Evolutionary conservation across 2,797 vertebrate species (phyloP), one percentile per base, ranked within the genome.

Genomic region (Alectoris magna): DNA sequence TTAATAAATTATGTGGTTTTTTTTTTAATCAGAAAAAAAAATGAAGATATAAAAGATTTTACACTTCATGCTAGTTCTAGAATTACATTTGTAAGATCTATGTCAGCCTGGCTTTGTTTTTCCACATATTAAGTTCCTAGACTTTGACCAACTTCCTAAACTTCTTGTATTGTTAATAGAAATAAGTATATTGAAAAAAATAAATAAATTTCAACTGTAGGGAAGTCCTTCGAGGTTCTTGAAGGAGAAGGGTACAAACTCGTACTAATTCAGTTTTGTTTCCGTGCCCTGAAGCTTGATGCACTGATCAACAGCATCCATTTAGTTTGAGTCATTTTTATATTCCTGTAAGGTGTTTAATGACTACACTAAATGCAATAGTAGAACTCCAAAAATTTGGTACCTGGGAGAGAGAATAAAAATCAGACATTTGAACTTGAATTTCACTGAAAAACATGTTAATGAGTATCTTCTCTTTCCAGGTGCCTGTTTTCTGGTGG

Each of bases 1-100:
- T 93, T 70, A 87, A 36, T 53, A 24, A 48, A 87, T 71, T 79
- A 53, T 89, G 94, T 91, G 88, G 81, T 87, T 69, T 67, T 84
- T 83, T 87, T 83, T 26, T 41, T 91, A 88, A 88, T 44, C 34
- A 34, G 34, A 34, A 34, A 34, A 34, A 34, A 34, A 34, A 34
- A 34, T 34, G 34, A 34, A 34, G 34, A 34, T 34, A 41, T 64
- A 80, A 66, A 44, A 55, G 83, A 76, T 78, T 90, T 58, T 43
- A 29, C 70, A 84, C 74, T 69, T 92, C 73, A 86, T 69, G 74
- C 41, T 85, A 92, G 79, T 71, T 91, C 63, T 83, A 75, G 21
- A 46, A 62, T 83, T 83, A 41, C 81, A 60, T 78, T 70, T 74
- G 14, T 69, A 70, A 82, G 22, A 79, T 76, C 14, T 46, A 56